phyloP scores from a whole-genome alignment of 1,140 invertebrate genomes.

The Venturia canescens region DNA sequence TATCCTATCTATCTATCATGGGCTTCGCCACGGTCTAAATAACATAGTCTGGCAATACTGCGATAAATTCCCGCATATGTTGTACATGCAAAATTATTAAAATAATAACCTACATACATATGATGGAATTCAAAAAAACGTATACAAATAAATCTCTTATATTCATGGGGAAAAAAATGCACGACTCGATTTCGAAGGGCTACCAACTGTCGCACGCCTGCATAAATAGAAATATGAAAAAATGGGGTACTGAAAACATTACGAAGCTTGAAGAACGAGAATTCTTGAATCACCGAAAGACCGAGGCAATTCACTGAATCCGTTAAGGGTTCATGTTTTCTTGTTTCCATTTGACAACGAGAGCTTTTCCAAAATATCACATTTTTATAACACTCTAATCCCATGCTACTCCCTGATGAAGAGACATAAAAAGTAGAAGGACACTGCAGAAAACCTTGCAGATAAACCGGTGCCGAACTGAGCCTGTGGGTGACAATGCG shows the following conservation, averaged over 20 bases:
- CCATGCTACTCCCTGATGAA: no score
- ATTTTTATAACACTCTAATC: no score
- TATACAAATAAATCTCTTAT: neutral
- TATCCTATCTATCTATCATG: slow-evolving; percentile 23
- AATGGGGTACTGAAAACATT: neutral
- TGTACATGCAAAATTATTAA: neutral
- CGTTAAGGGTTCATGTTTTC: no score
- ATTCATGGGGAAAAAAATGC: neutral
- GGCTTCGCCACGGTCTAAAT: slow-evolving; percentile 19
- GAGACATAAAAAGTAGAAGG: no score
- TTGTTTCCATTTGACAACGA: no score
- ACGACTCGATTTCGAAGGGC: neutral
- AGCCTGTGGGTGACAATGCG: no score
- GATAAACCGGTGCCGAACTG: no score
- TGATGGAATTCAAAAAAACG: neutral
- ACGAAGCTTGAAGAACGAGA: no score
- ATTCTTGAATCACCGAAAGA: no score
- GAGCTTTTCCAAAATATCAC: no score
- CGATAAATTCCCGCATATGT: slow-evolving; percentile 10
- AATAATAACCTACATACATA: neutral
- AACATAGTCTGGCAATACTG: slow-evolving; percentile 14
- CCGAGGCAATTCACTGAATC: no score
- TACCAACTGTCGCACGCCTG: neutral
- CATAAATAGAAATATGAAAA: neutral
- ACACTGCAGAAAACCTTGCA: no score